Percentiles rank a stretch among this genome's conserved stretches.
Conservation (phyloP, 2,113 vertebrate species). For the Boulengerochromis microlepis region DNA sequence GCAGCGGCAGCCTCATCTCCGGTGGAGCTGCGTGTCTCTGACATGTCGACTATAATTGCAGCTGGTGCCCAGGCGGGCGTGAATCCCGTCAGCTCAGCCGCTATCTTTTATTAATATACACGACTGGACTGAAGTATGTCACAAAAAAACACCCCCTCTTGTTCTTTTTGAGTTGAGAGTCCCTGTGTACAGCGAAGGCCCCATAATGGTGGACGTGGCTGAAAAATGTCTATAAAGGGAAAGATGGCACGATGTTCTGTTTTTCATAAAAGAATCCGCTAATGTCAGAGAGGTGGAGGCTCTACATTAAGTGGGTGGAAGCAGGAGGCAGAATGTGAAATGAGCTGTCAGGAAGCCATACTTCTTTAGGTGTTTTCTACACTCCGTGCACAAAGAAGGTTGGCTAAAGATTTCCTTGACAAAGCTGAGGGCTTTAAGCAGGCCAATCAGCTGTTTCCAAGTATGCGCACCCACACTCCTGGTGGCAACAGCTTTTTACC, state of each 20-base stretch:
- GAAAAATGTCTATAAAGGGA: conserved; percentile 25
- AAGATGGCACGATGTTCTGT: conserved; percentile 16
- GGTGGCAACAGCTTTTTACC: conserved; percentile 5
- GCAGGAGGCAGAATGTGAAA: conserved; percentile 49
- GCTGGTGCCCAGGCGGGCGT: conserved; percentile 45
- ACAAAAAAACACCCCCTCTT: neutral
- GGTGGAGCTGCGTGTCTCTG: conserved; percentile 8
- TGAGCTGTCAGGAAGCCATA: conserved; percentile 53
- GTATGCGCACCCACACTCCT: conserved; percentile 25
- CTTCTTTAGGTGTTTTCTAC: conserved; percentile 25
- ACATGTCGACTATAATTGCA: conserved; percentile 39
- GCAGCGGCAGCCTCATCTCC: neutral
- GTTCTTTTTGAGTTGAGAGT: neutral
- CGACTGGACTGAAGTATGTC: conserved; percentile 11
- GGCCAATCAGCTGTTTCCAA: conserved; percentile 27
- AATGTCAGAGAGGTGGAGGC: conserved; percentile 22
- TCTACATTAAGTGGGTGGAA: conserved; percentile 38
- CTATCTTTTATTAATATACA: conserved; percentile 61
- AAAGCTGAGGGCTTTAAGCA: conserved; percentile 38
- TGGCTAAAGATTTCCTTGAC: conserved; percentile 22
- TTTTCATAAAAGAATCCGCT: conserved; percentile 12
- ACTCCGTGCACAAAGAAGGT: conserved; percentile 1
- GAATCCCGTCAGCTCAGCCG: conserved; percentile 37
- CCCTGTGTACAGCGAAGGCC: neutral
- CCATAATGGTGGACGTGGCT: neutral